A percentile compares a stretch with the other conserved stretches of the same genome.
Evolutionary conservation across 2,888 invertebrate genomes (phyloP).

Genomic region (Entomobrya proxima): DNA sequence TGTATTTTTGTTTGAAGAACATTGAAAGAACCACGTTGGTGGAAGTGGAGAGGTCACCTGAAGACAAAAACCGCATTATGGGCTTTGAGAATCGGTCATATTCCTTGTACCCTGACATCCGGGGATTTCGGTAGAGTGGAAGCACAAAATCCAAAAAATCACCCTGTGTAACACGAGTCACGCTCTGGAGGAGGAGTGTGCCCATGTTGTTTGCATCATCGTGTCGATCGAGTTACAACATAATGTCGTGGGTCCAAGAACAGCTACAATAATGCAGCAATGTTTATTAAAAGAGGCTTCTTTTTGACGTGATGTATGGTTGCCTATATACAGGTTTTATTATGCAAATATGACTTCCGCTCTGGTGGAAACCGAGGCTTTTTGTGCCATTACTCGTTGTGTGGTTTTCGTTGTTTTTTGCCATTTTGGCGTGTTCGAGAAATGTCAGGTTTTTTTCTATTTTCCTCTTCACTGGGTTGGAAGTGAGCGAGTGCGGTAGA

Average conservation of each 20-base stretch:
- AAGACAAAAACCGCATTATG: not conserved
- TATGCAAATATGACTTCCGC: not conserved
- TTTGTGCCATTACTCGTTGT: not conserved
- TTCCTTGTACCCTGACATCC: too few species aligned
- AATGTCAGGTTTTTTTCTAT: constrained; percentile 33
- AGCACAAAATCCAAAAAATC: too few species aligned
- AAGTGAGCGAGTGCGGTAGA: constrained; percentile 30
- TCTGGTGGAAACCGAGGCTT: not conserved
- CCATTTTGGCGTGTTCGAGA: not conserved
- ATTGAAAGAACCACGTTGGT: too few species aligned
- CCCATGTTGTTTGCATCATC: not conserved
- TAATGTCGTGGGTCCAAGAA: not conserved
- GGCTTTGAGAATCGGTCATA: not conserved
- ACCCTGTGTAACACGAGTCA: too few species aligned
- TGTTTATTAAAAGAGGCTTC: not conserved
- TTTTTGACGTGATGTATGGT: not conserved
- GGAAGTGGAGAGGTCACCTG: not conserved
- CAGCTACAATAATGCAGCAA: not conserved
- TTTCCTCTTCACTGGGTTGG: constrained; percentile 64
- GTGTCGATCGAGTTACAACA: not conserved
- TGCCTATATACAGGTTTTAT: not conserved
- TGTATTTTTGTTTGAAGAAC: too few species aligned
- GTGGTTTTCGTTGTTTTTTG: not conserved
- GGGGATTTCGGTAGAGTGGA: not conserved
- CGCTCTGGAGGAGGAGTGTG: too few species aligned